These are phyloP conservation scores for Porites lutea DNA, from an alignment of 64 coral and sea anemone species.

Conservation along the genomic window DNA sequence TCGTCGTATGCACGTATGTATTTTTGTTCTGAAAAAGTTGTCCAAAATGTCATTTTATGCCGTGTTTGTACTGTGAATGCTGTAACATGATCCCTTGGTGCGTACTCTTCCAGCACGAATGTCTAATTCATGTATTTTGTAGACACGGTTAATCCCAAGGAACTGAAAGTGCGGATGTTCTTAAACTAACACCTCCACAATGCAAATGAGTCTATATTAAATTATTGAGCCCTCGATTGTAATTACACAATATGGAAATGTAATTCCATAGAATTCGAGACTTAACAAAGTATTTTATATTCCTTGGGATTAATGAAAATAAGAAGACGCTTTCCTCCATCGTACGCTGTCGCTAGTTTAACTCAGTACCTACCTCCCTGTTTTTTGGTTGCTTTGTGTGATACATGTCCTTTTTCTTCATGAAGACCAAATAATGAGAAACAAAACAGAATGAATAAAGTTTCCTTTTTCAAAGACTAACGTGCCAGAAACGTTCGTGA, in stretches of 20 bases:
- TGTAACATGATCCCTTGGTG: conserved; percentile 1
- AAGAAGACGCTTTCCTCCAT: conserved; percentile 50
- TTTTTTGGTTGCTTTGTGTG: conserved; percentile 47
- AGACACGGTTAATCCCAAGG: neutral
- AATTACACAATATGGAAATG: neutral
- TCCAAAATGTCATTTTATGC: too few species aligned
- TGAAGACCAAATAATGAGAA: conserved; percentile 35
- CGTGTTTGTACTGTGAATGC: neutral
- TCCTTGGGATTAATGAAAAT: neutral
- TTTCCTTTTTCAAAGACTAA: neutral
- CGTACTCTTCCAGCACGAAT: neutral
- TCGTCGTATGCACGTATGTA: too few species aligned
- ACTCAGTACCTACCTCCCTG: conserved; percentile 40
- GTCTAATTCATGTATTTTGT: neutral
- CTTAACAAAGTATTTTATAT: too few species aligned
- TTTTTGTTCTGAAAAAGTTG: too few species aligned
- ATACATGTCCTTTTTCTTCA: conserved; percentile 49
- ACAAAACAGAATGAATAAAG: conserved; percentile 26
- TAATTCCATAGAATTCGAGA: too few species aligned
- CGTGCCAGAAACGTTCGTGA: too few species aligned
- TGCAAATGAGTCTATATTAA: too few species aligned
- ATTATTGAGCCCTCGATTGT: too few species aligned
- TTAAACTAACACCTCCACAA: too few species aligned
- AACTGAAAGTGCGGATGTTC: neutral
- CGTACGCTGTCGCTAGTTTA: neutral